A percentile compares a stretch with the other conserved stretches of the same genome.
Conservation (phyloP, 2,797 vertebrate genomes). For the Octomys mimax region DNA sequence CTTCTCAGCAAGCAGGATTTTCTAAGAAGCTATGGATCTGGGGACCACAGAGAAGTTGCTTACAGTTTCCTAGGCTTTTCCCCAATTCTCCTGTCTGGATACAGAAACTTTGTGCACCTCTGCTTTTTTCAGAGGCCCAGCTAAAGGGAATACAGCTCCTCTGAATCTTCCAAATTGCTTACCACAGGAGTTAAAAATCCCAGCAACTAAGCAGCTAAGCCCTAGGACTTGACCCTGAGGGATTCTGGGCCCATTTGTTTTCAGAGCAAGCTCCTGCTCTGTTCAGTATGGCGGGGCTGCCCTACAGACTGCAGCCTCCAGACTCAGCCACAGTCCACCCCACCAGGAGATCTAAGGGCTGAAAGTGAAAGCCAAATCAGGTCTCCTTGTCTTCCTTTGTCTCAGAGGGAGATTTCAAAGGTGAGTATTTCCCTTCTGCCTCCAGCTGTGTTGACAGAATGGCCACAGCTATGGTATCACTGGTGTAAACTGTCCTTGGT, state of each 20-base stretch:
- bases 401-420: background rate
- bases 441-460: background rate
- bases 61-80: slow-evolving; percentile 19
- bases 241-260: background rate
- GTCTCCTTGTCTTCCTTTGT: rapidly evolving
- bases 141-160: slow-evolving; percentile 33
- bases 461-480: rapidly evolving
- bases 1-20: background rate
- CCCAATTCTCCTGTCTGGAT: slow-evolving; percentile 13
- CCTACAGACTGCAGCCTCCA: background rate
- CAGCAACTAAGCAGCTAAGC: background rate
- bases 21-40: background rate
- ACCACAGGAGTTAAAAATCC: background rate
- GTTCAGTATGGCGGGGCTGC: background rate
- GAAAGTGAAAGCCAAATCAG: background rate
- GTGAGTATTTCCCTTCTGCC: background rate
- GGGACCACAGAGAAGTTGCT: background rate
- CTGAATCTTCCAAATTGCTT: background rate
- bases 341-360: background rate
- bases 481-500: background rate
- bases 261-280: background rate
- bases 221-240: background rate
- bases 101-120: background rate
- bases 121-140: slow-evolving; percentile 29
- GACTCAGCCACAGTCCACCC: background rate